Conservation (phyloP, 2,888 invertebrate genomes). For the Nomada ferruginata region DNA sequence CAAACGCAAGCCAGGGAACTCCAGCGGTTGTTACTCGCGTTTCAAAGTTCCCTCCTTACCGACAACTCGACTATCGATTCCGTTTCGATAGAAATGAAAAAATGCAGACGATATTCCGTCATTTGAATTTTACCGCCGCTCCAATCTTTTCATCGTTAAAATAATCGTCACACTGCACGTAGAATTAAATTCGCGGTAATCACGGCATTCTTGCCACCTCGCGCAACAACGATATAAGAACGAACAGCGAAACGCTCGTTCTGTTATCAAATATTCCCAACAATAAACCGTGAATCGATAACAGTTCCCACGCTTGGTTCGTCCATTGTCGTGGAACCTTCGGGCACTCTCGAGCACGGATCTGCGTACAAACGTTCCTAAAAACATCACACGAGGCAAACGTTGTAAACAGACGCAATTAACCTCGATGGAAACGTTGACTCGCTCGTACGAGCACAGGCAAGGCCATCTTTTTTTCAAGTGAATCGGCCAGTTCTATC, state of each 20-base stretch:
- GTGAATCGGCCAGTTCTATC: constrained; percentile 52
- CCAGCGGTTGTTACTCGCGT: constrained; percentile 1
- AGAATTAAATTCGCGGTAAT: neutral
- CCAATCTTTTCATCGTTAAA: neutral
- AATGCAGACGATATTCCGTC: neutral
- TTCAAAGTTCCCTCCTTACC: constrained; percentile 26
- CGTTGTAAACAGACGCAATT: constrained; percentile 51
- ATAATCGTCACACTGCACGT: neutral
- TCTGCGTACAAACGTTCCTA: neutral
- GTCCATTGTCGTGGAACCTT: neutral
- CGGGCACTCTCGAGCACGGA: neutral
- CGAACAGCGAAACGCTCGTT: too few relatives aligned
- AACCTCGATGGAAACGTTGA: constrained; percentile 50
- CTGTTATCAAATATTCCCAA: neutral
- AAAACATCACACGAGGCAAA: constrained; percentile 35
- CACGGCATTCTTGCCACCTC: neutral
- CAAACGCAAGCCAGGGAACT: neutral
- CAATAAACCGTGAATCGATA: constrained; percentile 30
- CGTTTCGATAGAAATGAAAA: neutral
- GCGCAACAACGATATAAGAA: too few relatives aligned
- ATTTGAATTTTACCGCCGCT: neutral
- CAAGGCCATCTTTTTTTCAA: constrained; percentile 55
- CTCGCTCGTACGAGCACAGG: constrained; percentile 10
- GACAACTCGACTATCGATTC: neutral
- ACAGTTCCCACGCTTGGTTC: neutral